A percentile compares a stretch with the other conserved stretches of the same genome.
Conservation (phyloP, 1,140 invertebrate species). For the Liolophura sinensis region DNA sequence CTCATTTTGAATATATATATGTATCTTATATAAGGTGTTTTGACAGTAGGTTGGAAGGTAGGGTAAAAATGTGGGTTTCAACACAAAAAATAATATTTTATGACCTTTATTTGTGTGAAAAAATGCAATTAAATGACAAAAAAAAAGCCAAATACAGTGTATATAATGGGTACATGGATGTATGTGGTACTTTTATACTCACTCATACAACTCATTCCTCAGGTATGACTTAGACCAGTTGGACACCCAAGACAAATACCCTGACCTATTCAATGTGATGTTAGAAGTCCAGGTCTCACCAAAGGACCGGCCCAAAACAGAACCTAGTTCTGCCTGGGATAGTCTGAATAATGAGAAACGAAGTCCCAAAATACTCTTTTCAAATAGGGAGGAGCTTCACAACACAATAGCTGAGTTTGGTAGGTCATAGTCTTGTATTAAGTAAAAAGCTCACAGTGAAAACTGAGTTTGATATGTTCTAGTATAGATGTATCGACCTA, state of each 20-base stretch:
- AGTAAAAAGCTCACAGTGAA: too few relatives aligned
- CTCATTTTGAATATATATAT: too few relatives aligned
- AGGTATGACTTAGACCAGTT: conserved; percentile 80
- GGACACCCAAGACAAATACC: conserved; percentile 78
- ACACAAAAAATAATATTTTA: too few relatives aligned
- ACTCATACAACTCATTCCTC: conserved; percentile 22
- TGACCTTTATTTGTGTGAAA: too few relatives aligned
- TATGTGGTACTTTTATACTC: not conserved
- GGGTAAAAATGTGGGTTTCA: too few relatives aligned
- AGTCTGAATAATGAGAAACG: conserved; percentile 64
- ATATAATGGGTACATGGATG: not conserved
- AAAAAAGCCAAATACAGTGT: not conserved
- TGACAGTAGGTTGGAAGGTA: too few relatives aligned
- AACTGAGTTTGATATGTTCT: too few relatives aligned
- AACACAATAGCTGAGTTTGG: conserved; percentile 47
- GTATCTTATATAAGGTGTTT: too few relatives aligned
- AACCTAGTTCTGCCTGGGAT: conserved; percentile 75
- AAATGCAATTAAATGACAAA: too few relatives aligned
- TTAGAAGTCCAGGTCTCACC: conserved; percentile 76
- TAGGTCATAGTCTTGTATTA: conserved; percentile 22
- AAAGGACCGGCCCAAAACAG: conserved; percentile 66
- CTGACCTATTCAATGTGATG: conserved; percentile 72
- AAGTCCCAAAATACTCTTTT: conserved; percentile 72
- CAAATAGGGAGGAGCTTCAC: conserved; percentile 79
- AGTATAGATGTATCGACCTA: too few relatives aligned